A percentile compares a stretch with the other conserved stretches of the same genome.
Evolutionary conservation across 2,888 invertebrate species (phyloP).

Genomic region (Tribolium freemani): DNA sequence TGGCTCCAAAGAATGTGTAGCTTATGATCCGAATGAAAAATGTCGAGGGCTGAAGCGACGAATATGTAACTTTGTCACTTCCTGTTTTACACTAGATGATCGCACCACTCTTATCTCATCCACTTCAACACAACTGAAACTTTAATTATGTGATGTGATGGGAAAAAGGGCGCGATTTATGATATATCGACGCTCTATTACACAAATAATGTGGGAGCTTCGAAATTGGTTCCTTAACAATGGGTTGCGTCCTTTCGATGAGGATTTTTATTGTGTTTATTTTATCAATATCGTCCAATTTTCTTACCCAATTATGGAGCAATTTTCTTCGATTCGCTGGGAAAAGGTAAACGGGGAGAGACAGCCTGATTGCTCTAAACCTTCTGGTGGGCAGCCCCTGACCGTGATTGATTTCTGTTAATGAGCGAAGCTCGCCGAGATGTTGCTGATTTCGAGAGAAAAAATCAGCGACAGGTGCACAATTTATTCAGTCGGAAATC

Average conservation of each 20-base stretch:
- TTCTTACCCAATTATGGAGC: slow-evolving; percentile 49
- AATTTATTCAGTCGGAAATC: too few species aligned
- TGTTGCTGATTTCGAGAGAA: too few species aligned
- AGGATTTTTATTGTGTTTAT: slow-evolving; percentile 30
- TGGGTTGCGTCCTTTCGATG: slow-evolving; percentile 17
- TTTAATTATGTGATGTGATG: slow-evolving; percentile 12
- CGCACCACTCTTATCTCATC: slow-evolving; percentile 23
- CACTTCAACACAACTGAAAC: slow-evolving; percentile 25
- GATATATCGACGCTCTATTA: slow-evolving; percentile 1
- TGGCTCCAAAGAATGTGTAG: slow-evolving; percentile 38
- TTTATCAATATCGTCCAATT: slow-evolving; percentile 40
- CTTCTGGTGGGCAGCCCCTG: slow-evolving; percentile 27
- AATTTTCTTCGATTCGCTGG: slow-evolving; percentile 45
- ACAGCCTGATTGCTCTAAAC: slow-evolving; percentile 20
- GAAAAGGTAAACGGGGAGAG: neutral
- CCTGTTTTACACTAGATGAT: slow-evolving; percentile 21
- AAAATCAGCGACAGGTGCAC: too few species aligned
- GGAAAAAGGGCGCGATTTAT: neutral
- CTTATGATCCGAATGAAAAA: slow-evolving; percentile 37
- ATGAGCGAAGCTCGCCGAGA: slow-evolving; percentile 40
- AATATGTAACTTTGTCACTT: slow-evolving; percentile 34
- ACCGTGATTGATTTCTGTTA: slow-evolving; percentile 48
- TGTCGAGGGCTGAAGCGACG: slow-evolving; percentile 16
- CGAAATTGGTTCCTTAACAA: slow-evolving; percentile 25
- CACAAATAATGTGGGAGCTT: slow-evolving; percentile 7